Conservation (phyloP, 2,888 invertebrate genomes). For the Melolontha melolontha region DNA sequence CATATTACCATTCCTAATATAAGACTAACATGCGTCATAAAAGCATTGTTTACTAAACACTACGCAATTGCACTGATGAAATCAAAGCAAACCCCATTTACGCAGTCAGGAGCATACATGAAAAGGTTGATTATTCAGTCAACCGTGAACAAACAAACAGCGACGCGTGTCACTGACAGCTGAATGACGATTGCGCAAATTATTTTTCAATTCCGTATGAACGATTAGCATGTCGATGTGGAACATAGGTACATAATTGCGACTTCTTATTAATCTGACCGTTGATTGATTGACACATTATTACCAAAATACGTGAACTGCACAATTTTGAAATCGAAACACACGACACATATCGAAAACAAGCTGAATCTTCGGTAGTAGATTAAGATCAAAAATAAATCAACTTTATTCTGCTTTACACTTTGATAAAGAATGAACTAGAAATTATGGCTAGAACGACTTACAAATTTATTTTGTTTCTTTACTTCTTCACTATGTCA, state of each 20-base stretch:
- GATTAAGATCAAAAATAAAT: too few relatives aligned
- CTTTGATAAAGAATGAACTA: too few relatives aligned
- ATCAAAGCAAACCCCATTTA: slow-evolving; percentile 28
- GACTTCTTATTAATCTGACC: slow-evolving; percentile 25
- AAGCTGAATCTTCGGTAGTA: too few relatives aligned
- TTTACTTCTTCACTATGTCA: too few relatives aligned
- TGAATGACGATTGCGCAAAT: slow-evolving; percentile 56
- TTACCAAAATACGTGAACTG: neutral
- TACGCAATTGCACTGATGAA: slow-evolving; percentile 20
- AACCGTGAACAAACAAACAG: slow-evolving; percentile 56
- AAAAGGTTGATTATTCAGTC: slow-evolving; percentile 46
- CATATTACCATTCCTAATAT: too few relatives aligned
- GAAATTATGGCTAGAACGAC: too few relatives aligned
- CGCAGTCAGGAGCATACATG: slow-evolving; percentile 28
- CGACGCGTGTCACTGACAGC: slow-evolving; percentile 53
- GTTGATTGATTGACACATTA: slow-evolving; percentile 32
- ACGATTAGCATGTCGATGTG: slow-evolving; percentile 15
- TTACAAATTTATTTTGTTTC: too few relatives aligned
- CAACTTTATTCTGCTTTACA: too few relatives aligned
- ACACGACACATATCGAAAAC: too few relatives aligned
- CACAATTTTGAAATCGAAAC: neutral
- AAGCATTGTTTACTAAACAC: slow-evolving; percentile 19
- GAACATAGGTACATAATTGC: slow-evolving; percentile 8
- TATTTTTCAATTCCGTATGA: slow-evolving; percentile 45
- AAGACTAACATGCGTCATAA: too few relatives aligned